Evolutionary conservation across 1,140 invertebrate genomes (phyloP).

Genomic region (Drosophila carrolli): DNA sequence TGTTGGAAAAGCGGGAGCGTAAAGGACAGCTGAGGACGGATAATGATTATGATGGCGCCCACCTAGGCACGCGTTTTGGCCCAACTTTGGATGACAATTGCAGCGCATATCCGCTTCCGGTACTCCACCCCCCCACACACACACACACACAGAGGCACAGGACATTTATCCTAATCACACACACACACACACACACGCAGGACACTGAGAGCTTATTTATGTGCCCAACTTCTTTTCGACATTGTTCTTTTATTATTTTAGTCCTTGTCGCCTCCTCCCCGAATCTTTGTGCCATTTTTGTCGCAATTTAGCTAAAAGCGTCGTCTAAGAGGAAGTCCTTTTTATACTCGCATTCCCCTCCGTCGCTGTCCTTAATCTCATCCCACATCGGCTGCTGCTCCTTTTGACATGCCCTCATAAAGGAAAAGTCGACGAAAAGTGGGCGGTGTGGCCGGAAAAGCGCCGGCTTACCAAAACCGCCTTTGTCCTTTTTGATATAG

Average conservation of each 20-base stretch:
- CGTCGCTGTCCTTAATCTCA: constrained; percentile 28
- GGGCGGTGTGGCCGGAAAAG: constrained; percentile 12
- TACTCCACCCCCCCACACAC: not conserved
- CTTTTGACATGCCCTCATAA: constrained; percentile 45
- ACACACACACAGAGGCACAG: constrained; percentile 57
- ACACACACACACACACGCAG: constrained; percentile 51
- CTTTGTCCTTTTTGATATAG: constrained; percentile 35
- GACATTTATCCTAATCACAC: constrained; percentile 81
- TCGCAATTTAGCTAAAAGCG: constrained; percentile 83
- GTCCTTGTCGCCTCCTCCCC: constrained; percentile 32
- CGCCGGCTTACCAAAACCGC: constrained; percentile 12
- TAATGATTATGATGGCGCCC: constrained; percentile 55
- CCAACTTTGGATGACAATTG: constrained; percentile 74
- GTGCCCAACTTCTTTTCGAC: constrained; percentile 73
- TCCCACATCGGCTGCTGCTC: constrained; percentile 41
- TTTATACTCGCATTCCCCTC: constrained; percentile 65
- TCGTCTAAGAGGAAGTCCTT: constrained; percentile 80
- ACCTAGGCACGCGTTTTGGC: constrained; percentile 57
- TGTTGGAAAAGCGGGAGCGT: constrained; percentile 4
- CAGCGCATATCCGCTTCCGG: constrained; percentile 80
- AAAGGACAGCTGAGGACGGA: constrained; percentile 37
- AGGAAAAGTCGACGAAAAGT: constrained; percentile 28
- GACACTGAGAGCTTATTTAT: constrained; percentile 69
- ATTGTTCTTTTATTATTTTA: constrained; percentile 82
- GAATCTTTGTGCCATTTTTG: constrained; percentile 57